Conservation (phyloP, 2,113 vertebrate species). For the Saimiri boliviensis region DNA sequence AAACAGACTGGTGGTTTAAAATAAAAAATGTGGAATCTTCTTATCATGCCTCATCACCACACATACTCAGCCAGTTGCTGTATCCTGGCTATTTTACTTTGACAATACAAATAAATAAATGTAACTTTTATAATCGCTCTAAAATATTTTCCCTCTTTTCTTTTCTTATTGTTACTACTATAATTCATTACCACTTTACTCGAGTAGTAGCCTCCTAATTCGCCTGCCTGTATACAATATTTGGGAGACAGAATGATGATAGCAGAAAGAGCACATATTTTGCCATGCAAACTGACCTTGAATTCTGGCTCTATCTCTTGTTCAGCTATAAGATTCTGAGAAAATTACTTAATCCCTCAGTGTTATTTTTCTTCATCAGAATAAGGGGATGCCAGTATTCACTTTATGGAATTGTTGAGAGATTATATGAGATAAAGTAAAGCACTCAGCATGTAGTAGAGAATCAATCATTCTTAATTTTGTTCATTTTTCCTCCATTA, state of each 20-base stretch:
- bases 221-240: not conserved
- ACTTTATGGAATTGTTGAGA: not conserved
- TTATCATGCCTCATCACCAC: not conserved
- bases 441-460: not conserved
- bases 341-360: conserved; percentile 6
- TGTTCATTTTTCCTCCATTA: not conserved
- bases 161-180: not conserved
- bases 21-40: not conserved
- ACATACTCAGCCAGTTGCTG: not conserved
- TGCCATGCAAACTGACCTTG: not conserved
- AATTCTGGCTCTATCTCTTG: not conserved
- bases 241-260: not conserved
- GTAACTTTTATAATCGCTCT: not conserved
- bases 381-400: not conserved
- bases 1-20: not conserved
- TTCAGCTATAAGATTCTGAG: not conserved
- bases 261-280: not conserved
- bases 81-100: conserved; percentile 7
- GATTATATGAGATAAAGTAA: not conserved
- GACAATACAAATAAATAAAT: conserved; percentile 17
- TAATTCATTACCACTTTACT: not conserved
- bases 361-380: not conserved
- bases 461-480: not conserved
- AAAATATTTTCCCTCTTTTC: not conserved
- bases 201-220: not conserved